Base-by-base conservation (phyloP, 2,797 vertebrate species). In the Xenopus petersii region DNA sequence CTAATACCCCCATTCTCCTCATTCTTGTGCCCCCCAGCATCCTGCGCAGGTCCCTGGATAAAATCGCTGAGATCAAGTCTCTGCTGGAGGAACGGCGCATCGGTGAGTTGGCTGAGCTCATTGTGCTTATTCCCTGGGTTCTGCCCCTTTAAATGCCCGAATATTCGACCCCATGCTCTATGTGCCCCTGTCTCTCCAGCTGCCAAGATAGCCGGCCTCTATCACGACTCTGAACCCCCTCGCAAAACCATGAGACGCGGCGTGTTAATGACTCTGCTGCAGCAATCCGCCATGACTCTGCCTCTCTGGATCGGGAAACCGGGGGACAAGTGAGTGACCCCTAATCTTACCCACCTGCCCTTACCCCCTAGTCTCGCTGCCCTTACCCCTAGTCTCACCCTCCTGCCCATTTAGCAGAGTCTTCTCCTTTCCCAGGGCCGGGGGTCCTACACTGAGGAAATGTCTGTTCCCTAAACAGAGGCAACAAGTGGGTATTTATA, bases 271-370 rank as follows among this genome's bases (percentile, higher is more conserved):
- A 97, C 95, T 0, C 89, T 97, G 1, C 91, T 97, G 2, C 95
- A 97, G 82, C 95, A 97, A 89, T 96, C 95, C 0, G 95, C 95
- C 86, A 96, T 97, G 95, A 96, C 95, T 0, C 90, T 97, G 11
- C 95, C 95, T 0, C 88, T 97, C 74, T 97, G 95, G 95, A 97
- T 97, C 2, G 95, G 95, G 67, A 97, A 97, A 78, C 95, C 95
- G 0, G 95, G 94, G 10, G 95, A 97, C 71, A 93, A 91, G 92
- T 93, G 80, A 84, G 83, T 75, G 64, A 8, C 15, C 15, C 49
- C 49, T 12, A 12, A 5, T 12, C 36, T 9, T 7, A 9, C 36
- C 36, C 36, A 30, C 26, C 26, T 21, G 13, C 46, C 21, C 21
- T 21, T 21, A 21, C 21, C 21, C 2, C 36, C 9, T 64, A 21